These are phyloP conservation scores for Heliconius eleuchia DNA, from an alignment of 1,140 invertebrate genomes.

Conservation along the genomic window DNA sequence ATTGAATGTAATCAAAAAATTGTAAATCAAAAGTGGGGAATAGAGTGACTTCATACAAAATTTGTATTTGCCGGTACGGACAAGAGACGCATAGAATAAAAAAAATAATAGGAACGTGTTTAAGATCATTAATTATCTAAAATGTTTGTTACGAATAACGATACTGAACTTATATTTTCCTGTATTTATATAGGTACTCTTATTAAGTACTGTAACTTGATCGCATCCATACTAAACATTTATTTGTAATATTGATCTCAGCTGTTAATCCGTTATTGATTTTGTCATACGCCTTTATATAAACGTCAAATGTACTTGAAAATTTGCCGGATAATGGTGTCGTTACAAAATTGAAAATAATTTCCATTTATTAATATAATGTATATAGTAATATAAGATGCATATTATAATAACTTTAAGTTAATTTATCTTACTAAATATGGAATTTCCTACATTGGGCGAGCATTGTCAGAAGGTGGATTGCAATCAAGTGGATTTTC, in stretches of 20 bases:
- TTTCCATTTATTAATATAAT: not conserved
- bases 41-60: too few species aligned
- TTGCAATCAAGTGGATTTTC: constrained; percentile 82
- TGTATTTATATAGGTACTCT: not conserved
- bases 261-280: constrained; percentile 21
- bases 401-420: not conserved
- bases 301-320: not conserved
- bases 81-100: too few species aligned
- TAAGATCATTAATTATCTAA: too few species aligned
- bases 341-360: not conserved
- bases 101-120: too few species aligned
- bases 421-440: constrained; percentile 36
- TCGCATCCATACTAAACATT: not conserved
- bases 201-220: not conserved
- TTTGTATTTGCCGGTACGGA: too few species aligned
- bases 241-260: not conserved
- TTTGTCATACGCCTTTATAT: constrained; percentile 3
- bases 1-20: too few species aligned
- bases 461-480: constrained; percentile 75
- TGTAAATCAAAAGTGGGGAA: too few species aligned
- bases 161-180: too few species aligned
- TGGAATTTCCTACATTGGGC: constrained; percentile 82
- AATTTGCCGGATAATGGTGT: constrained; percentile 6
- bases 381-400: constrained; percentile 4
- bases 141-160: too few species aligned